Conservation (phyloP, 2,113 vertebrate genomes). For the Misgurnus anguillicaudatus region DNA sequence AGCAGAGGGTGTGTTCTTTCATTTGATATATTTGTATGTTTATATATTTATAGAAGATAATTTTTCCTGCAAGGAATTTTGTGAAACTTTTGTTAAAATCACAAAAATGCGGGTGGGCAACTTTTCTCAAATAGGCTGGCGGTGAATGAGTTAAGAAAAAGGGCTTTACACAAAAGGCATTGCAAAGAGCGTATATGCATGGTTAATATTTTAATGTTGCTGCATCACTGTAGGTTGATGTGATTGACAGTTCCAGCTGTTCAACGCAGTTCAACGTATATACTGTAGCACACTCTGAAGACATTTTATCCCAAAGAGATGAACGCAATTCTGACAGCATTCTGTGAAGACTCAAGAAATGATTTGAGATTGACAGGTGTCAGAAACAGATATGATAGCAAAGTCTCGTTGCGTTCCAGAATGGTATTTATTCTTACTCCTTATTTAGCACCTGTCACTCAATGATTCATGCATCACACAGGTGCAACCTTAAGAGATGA, state of each 20-base stretch:
- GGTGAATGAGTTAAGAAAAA: too few relatives aligned
- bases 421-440: constrained; percentile 4
- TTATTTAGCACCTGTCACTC: constrained; percentile 31
- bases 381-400: constrained; percentile 15
- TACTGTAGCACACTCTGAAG: constrained; percentile 19
- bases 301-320: constrained; percentile 5
- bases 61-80: too few relatives aligned
- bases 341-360: background rate
- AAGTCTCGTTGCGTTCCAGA: constrained; percentile 13
- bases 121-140: too few relatives aligned
- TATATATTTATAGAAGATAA: too few relatives aligned
- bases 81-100: too few relatives aligned
- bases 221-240: constrained; percentile 23
- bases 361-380: constrained; percentile 29
- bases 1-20: too few relatives aligned
- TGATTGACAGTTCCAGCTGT: constrained; percentile 16
- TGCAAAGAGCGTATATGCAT: too few relatives aligned
- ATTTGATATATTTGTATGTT: too few relatives aligned
- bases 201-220: constrained; percentile 19
- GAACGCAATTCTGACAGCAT: background rate
- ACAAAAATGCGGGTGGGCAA: too few relatives aligned
- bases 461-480: background rate
- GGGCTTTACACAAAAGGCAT: background rate
- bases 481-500: background rate
- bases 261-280: background rate